Evolutionary conservation across 2,888 invertebrate species (phyloP), one percentile per base, ranked within the genome.

Genomic region (Zhengitettix transpicula): DNA sequence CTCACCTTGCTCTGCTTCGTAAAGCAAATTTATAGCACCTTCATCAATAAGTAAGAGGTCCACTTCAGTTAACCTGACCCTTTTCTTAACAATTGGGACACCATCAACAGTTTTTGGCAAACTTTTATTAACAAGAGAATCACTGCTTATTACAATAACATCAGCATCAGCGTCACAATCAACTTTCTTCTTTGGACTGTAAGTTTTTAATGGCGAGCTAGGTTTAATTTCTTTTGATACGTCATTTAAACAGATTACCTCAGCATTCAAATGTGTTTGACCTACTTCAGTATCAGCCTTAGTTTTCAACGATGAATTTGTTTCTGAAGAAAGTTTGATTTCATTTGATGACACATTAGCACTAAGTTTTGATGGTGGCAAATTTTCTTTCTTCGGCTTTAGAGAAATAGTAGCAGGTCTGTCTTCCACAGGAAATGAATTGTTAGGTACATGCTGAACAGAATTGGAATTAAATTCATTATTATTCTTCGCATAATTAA

Each of bases 11-110:
- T 89, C 87, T 1, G 90, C 79, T 28, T 88, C 85, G 68, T 87
- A 88, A 52, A 91, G 76, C 82, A 91, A 85, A 72, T 90, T 90
- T 1, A 88, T 85, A 5, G 90, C 89, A 1, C 91, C 90, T 70
- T 91, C 91, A 70, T 91, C 91, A 74, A 86, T 87, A 62, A 91
- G 74, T 57, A 91, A 71, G 62, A 78, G 82, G 67, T 89, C 89
- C 58, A 91, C 78, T 74, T 91, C 91, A 17, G 82, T 78, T 60
- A 81, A 80, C 64, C 80, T 78, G 68, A 81, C 80, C 64, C 80
- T 78, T 68, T 81, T 81, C 61, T 67, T 68, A 17, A 69, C 68
- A 60, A 68, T 71, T 12, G 61, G 15, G 17, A 40, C 11, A 14
- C 17, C 28, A 41, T 14, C 41, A 14, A n/a, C 1, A 40, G 11